Conservation (phyloP, 2,113 vertebrate genomes). For the Macroglossus sobrinus region DNA sequence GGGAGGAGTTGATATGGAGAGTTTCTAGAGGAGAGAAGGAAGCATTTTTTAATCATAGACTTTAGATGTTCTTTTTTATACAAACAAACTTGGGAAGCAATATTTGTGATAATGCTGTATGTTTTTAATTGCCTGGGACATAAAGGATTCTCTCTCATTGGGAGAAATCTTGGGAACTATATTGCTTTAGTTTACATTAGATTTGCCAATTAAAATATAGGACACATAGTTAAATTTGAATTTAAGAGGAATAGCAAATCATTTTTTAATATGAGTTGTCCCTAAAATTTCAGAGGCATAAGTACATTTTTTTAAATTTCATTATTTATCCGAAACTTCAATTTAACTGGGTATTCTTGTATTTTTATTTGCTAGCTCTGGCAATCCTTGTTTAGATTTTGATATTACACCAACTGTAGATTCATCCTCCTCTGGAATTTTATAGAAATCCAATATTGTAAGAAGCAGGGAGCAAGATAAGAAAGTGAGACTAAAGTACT, state of each 20-base stretch:
- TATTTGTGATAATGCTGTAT: neutral
- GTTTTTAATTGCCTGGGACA: neutral
- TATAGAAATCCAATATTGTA: neutral
- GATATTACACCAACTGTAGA: neutral
- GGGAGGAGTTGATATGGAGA: neutral
- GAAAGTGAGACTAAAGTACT: neutral
- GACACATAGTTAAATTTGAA: neutral
- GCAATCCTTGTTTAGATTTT: neutral
- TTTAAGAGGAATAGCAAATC: neutral
- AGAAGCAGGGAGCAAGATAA: neutral
- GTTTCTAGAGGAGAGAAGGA: neutral
- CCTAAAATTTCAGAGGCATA: neutral
- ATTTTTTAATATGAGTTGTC: neutral
- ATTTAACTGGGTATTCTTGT: neutral
- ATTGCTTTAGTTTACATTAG: neutral
- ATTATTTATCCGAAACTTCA: neutral
- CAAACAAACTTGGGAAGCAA: neutral
- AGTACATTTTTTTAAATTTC: neutral
- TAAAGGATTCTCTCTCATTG: neutral
- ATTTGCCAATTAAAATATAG: neutral
- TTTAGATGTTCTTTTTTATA: neutral
- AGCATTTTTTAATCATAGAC: constrained; percentile 31
- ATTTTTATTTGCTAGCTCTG: neutral
- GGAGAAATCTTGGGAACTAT: neutral
- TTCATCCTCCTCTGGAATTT: neutral